phyloP scores from a whole-genome alignment of 2,888 invertebrate genomes.

The Esperia sulphurella region DNA sequence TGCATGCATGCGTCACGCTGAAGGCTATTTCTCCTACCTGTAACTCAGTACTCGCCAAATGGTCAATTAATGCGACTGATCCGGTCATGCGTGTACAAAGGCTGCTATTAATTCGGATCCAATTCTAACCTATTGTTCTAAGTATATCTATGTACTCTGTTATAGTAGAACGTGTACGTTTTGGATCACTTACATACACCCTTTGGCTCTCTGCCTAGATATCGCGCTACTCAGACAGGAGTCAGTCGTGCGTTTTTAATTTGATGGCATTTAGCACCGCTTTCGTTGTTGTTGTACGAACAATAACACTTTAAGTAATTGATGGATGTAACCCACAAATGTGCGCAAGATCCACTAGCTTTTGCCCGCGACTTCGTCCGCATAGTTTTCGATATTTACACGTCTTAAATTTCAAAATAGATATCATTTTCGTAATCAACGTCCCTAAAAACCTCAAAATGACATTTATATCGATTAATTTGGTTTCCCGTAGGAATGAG shows the following conservation, averaged over 20 bases:
- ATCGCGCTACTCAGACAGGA: not conserved
- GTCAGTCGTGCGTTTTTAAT: not conserved
- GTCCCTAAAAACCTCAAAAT: no score
- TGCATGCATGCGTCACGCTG: constrained; percentile 41
- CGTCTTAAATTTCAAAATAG: no score
- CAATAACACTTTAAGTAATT: no score
- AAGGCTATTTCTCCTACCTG: constrained; percentile 58
- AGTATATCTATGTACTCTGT: constrained; percentile 6
- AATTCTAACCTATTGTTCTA: constrained; percentile 3
- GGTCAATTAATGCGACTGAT: constrained; percentile 55
- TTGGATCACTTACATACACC: not conserved
- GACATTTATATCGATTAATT: no score
- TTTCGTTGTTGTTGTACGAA: not conserved
- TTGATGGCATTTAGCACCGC: not conserved
- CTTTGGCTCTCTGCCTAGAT: not conserved
- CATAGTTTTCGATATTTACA: no score
- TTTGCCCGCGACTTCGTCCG: no score
- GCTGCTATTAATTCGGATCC: constrained; percentile 30
- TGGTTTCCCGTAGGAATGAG: no score
- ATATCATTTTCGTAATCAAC: no score
- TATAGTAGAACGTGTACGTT: not conserved
- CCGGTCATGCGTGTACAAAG: constrained; percentile 36
- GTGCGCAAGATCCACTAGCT: no score
- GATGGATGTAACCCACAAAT: no score
- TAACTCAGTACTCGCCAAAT: constrained; percentile 61